Base-by-base conservation (phyloP, 1,140 invertebrate species). In the Schmidtea mediterranea region DNA sequence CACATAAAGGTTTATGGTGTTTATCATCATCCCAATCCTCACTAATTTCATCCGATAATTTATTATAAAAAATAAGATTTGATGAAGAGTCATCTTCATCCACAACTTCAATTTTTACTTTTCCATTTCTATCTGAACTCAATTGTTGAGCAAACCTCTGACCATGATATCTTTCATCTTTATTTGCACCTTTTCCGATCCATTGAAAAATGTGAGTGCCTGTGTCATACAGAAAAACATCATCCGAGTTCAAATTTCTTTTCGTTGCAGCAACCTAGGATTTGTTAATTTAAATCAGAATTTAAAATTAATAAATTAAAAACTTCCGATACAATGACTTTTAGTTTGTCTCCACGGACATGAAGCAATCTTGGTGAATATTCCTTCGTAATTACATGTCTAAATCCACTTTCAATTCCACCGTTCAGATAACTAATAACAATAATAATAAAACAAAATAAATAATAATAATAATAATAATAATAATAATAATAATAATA, bases 221-320 rank as follows among this genome's bases (percentile, higher is more conserved):
- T 21, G 73, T 65, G 63, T 89, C 83, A 55, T 87, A 63, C 57
- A 89, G 81, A 65, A 82, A 89, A 54, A 78, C 80, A 59, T 89
- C 83, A 5, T 78, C 79, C 60, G 76, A 76, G 65, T 84, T 84
- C 73, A 87, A 15, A 23, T 49, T 48, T 13, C 54, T 53, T 39
- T 49, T 54, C 16, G 21, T 43, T 18, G 55, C 46, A 1, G 59
- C 54, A 5, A 61, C 39, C 39, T 40, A 40, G n/a, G n/a, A n/a
- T n/a, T n/a, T n/a, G n/a, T n/a, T n/a, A n/a, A n/a, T n/a, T n/a
- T n/a, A n/a, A n/a, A n/a, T n/a, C n/a, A n/a, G n/a, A n/a, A n/a
- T n/a, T n/a, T n/a, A n/a, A n/a, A n/a, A n/a, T n/a, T n/a, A n/a
- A n/a, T n/a, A n/a, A n/a, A n/a, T n/a, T n/a, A n/a, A n/a, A n/a